Evolutionary conservation across 92 coral and sea anemone genomes (phyloP), one percentile per base, ranked within the genome.

Genomic region (Actinernus sp.): DNA sequence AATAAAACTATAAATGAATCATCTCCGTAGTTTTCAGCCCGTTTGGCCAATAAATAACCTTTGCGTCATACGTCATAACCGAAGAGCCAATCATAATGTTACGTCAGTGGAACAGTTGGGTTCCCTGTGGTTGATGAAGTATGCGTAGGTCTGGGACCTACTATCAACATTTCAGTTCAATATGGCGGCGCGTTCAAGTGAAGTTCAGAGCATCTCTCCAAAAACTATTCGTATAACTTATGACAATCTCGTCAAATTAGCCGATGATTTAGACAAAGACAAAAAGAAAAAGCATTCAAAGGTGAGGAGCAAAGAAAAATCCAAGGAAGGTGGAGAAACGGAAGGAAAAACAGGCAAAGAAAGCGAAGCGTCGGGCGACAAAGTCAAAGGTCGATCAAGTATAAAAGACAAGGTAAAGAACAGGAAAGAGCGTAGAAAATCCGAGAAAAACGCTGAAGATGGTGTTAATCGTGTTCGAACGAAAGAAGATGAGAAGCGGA

Each of bases 141-240:
- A 9, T 13, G 30, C 2, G 45, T 26, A 13, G 46, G 19, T 6
- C 58, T 65, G 72, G 72, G 44, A 32, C 59, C 22, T 32, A 8
- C 3, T 1, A 46, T 13, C 37, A 44, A 16, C 47, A 26, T 29
- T 55, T 5, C 45, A 57, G 38, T 44, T 19, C 83, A 82, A 80
- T 30, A 90, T 90, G 97, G 97, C 97, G 92, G 97, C 97, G 58
- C 83, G 76, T 70, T 90, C 92, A 76, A 86, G 89, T 68, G 36
- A 53, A 17, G 31, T 49, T 46, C 56, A 58, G 25, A 22, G 56
- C 55, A 34, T 14, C 24, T 61, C 85, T 33, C 53, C 73, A 14
- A 61, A 79, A 74, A 71, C 74, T 63, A 29, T 90, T 21, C 89
- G 96, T 31, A 63, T 90, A 50, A 71, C 97, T 8, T 59, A 86